Conservation (phyloP, 1,140 invertebrate species). For the Camponotus pennsylvanicus region DNA sequence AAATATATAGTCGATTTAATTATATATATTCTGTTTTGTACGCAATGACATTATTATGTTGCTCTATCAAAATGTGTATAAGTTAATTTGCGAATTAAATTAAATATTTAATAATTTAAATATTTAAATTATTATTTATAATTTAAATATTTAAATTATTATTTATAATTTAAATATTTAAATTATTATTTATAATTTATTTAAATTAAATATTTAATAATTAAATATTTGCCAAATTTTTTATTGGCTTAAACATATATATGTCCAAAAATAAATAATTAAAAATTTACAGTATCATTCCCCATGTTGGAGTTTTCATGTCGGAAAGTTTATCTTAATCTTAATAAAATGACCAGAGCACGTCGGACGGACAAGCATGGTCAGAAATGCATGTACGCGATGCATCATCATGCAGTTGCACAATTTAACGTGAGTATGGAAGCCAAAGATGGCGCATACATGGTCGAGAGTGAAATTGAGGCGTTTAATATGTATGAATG, state of each 20-base stretch:
- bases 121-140: no score
- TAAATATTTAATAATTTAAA: no score
- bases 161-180: no score
- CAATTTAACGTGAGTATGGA: constrained; percentile 67
- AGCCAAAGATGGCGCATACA: constrained; percentile 69
- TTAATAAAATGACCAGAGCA: background rate
- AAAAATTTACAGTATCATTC: background rate
- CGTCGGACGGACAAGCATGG: constrained; percentile 58
- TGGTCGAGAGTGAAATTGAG: constrained; percentile 73
- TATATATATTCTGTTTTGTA: constrained; percentile 33
- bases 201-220: no score
- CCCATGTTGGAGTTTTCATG: background rate
- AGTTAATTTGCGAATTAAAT: background rate
- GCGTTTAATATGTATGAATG: constrained; percentile 79
- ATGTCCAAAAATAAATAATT: background rate
- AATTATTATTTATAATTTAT: no score
- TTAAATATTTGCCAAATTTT: constrained; percentile 1
- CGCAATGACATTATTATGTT: background rate
- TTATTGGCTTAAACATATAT: background rate
- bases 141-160: no score
- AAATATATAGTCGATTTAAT: background rate
- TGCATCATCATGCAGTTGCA: constrained; percentile 74
- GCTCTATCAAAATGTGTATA: background rate
- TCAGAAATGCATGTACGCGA: constrained; percentile 60
- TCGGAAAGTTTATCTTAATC: background rate